Evolutionary conservation across 1,140 invertebrate species (phyloP).

Genomic region (Littorina saxatilis): DNA sequence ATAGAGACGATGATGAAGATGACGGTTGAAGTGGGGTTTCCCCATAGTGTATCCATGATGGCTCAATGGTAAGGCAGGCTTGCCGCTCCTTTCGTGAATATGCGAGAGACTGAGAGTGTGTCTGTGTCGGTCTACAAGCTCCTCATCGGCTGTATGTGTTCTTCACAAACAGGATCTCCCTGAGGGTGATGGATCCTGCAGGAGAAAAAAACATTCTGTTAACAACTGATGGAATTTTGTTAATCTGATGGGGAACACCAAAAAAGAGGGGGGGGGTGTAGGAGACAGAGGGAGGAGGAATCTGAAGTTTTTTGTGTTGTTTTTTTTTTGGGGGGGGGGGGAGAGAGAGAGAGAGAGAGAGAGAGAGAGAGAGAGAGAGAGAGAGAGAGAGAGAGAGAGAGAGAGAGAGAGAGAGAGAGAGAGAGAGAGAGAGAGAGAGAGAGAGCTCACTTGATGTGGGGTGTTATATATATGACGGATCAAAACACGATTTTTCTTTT

Average conservation of each 20-base stretch:
- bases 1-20: slow-evolving; percentile 6
- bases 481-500: background rate
- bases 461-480: background rate
- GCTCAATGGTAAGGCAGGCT: background rate
- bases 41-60: background rate
- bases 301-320: too few species aligned
- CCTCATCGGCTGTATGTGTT: background rate
- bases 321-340: background rate
- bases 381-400: too few species aligned
- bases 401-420: too few species aligned
- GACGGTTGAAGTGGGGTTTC: background rate
- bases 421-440: background rate
- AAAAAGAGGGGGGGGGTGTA: too few species aligned
- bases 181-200: too few species aligned
- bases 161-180: too few species aligned
- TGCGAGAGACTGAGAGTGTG: background rate
- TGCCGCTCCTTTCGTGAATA: background rate
- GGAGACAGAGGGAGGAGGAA: background rate
- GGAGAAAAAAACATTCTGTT: too few species aligned
- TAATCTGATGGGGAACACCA: too few species aligned
- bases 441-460: too few species aligned
- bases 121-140: background rate
- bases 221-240: too few species aligned
- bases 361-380: slow-evolving; percentile 17
- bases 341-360: slow-evolving; percentile 17